Evolutionary conservation across 2,797 vertebrate species (phyloP), one percentile per base, ranked within the genome.

Genomic region (Aratinga solstitialis): DNA sequence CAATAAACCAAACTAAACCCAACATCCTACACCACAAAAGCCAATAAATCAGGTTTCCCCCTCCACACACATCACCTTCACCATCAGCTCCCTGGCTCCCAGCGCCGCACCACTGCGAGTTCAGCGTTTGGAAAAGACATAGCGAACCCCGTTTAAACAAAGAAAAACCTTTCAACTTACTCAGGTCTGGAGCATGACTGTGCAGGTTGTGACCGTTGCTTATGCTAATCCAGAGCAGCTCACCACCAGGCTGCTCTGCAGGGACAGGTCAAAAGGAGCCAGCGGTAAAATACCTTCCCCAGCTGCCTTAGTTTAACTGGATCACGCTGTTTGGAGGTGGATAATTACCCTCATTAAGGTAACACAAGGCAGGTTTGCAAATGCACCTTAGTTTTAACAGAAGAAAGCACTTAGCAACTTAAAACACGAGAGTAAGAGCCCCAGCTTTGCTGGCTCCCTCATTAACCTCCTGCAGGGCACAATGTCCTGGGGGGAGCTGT

Each of bases 21-120:
- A 9, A 8, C 13, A 4, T 4, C 10, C 27, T 15, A 3, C 15
- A 6, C 21, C 16, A 51, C 17, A 13, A 69, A 66, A 59, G 7
- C 1, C 7, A 48, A 7, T 8, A 71, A 22, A 26, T 8, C 6
- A 45, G 26, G 27, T 15, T 45, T 58, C 26, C 9, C 5, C 10
- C 12, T 40, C 19, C 65, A 32, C 7, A 34, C 7, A 2, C 32
- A 5, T 5, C 19, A 4, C 67, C 26, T 13, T 7, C 9, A 4
- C 15, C 48, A 17, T 13, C 1, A 13, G 14, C 14, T 73, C n/a
- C 56, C n/a, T 9, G 5, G 10, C 56, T 76, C 51, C 23, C 24
- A 1, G 6, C 13, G 13, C 1, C 0, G 1, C 27, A 17, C 43
- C 32, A 5, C 12, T 29, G 5, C 18, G 17, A 22, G 2, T 7